Evolutionary conservation across 2,888 invertebrate species (phyloP).

Genomic region (Noctuana brunneofusca): DNA sequence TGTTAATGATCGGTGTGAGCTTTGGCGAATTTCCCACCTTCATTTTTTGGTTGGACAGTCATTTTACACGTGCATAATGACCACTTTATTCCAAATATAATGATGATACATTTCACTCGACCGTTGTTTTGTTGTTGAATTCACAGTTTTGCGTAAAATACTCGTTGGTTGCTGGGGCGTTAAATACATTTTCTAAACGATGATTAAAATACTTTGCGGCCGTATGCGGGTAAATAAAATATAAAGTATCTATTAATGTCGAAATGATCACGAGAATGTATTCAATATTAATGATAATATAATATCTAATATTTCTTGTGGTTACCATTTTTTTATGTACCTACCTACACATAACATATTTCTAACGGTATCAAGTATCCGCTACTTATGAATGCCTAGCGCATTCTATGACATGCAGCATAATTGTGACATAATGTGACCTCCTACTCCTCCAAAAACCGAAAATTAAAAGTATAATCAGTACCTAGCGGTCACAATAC

Average conservation of each 20-base stretch:
- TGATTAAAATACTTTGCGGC: not conserved
- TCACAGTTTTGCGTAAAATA: slow-evolving; percentile 4
- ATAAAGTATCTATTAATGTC: not conserved
- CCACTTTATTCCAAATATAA: slow-evolving; percentile 31
- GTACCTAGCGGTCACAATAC: too few relatives aligned
- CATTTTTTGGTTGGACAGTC: slow-evolving; percentile 27
- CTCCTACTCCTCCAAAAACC: too few relatives aligned
- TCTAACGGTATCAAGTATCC: too few relatives aligned
- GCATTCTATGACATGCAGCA: too few relatives aligned
- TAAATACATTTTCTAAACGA: not conserved
- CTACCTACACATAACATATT: too few relatives aligned
- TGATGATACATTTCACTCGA: slow-evolving; percentile 13
- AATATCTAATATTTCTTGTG: too few relatives aligned
- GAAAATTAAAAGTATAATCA: too few relatives aligned
- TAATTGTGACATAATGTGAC: too few relatives aligned
- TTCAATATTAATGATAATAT: too few relatives aligned
- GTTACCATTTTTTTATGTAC: too few relatives aligned
- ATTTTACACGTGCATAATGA: slow-evolving; percentile 22
- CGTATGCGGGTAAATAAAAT: not conserved
- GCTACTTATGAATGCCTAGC: too few relatives aligned
- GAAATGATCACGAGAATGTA: too few relatives aligned
- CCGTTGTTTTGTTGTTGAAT: not conserved
- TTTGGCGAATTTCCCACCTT: slow-evolving; percentile 32
- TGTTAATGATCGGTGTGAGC: slow-evolving; percentile 31
- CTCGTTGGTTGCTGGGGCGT: not conserved